Conservation (phyloP, 30 jellyfish, hydroid and myxozoan genomes). For the Hydra vulgaris region DNA sequence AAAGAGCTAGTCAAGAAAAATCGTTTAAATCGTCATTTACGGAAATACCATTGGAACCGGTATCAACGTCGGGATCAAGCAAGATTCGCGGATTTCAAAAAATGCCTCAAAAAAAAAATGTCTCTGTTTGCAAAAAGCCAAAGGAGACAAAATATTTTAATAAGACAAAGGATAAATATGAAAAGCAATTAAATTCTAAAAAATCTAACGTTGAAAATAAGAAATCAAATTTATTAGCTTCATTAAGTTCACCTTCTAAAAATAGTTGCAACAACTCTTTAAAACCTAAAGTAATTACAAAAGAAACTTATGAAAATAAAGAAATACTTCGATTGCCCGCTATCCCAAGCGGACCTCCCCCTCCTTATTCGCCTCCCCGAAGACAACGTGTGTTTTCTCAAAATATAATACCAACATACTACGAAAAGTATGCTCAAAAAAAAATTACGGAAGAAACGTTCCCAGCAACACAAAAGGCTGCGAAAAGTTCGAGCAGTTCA, state of each 20-base stretch:
- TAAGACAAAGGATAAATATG: too few relatives aligned
- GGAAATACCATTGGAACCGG: not conserved
- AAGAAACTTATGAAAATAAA: not conserved
- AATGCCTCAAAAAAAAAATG: too few relatives aligned
- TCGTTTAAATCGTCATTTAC: not conserved
- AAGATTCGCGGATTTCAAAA: too few relatives aligned
- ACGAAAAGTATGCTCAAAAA: conserved; percentile 14
- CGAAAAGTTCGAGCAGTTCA: not conserved
- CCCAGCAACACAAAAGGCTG: not conserved
- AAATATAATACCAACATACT: conserved; percentile 18
- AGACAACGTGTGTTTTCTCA: conserved; percentile 7
- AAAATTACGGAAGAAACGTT: not conserved
- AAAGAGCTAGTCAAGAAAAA: not conserved
- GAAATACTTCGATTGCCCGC: conserved; percentile 32
- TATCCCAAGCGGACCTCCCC: conserved; percentile 40
- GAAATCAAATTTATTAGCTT: not conserved
- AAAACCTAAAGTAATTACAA: not conserved
- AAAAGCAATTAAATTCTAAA: too few relatives aligned
- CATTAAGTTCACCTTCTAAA: too few relatives aligned
- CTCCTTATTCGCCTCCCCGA: conserved; percentile 41
- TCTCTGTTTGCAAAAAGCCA: too few relatives aligned
- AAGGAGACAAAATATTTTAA: too few relatives aligned
- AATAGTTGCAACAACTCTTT: not conserved
- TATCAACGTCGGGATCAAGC: not conserved
- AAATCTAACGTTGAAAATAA: too few relatives aligned